These are phyloP conservation scores for Brachypalpus laphriformis DNA, from an alignment of 2,888 invertebrate species.

Conservation along the genomic window DNA sequence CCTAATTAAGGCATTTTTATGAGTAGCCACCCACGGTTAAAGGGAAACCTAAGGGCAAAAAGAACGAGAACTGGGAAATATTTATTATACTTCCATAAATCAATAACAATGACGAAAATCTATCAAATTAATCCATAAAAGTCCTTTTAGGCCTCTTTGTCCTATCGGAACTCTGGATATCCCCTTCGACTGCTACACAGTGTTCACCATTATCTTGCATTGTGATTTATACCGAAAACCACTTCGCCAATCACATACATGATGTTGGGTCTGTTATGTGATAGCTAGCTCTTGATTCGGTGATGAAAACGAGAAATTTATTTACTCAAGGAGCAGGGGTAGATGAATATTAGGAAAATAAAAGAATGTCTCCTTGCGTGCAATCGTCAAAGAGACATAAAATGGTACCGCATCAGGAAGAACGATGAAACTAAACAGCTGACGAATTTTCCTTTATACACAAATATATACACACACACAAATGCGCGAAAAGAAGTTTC, in stretches of 20 bases:
- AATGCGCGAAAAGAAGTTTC: too few relatives aligned
- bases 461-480: background rate
- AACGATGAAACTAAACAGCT: slow-evolving; percentile 11
- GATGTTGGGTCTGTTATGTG: slow-evolving; percentile 41
- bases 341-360: background rate
- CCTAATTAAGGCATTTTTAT: slow-evolving; percentile 59
- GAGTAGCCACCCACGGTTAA: background rate
- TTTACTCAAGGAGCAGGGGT: slow-evolving; percentile 7
- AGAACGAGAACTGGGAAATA: slow-evolving; percentile 23
- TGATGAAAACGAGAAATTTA: slow-evolving; percentile 63
- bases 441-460: background rate
- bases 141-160: slow-evolving; percentile 50
- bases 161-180: slow-evolving; percentile 3
- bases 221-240: slow-evolving; percentile 64
- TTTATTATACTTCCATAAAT: slow-evolving; percentile 59
- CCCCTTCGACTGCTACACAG: background rate
- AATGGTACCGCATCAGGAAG: slow-evolving; percentile 2
- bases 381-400: slow-evolving; percentile 22
- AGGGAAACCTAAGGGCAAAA: background rate
- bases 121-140: slow-evolving; percentile 67
- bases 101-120: slow-evolving; percentile 66
- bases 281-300: slow-evolving; percentile 47
- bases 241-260: slow-evolving; percentile 51
- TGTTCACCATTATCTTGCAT: slow-evolving; percentile 33
- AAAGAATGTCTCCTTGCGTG: slow-evolving; percentile 9